phyloP scores from a whole-genome alignment of 2,797 vertebrate genomes.

The Tamandua tetradactyla region DNA sequence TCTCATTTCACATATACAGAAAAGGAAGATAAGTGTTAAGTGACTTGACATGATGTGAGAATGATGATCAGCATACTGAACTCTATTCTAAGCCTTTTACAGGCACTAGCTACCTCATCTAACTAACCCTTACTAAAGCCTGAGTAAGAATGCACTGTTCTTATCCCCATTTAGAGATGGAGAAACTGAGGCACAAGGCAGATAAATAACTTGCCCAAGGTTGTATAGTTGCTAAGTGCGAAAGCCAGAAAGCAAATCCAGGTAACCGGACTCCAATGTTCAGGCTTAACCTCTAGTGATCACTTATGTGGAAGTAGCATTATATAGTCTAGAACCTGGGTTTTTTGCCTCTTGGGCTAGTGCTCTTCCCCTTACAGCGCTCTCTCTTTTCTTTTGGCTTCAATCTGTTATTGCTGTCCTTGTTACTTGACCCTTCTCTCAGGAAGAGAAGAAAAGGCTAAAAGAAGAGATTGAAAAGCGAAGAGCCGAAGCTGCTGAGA shows the following conservation, averaged over 20 bases:
- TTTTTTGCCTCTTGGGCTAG: neutral
- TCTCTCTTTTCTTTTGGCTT: neutral
- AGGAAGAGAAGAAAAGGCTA: conserved; percentile 98
- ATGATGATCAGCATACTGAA: neutral
- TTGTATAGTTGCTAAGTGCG: neutral
- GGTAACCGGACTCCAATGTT: neutral
- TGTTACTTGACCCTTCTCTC: neutral
- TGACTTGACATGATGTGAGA: neutral
- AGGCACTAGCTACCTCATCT: neutral
- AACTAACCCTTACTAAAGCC: neutral
- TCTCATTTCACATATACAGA: neutral
- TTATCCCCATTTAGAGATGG: neutral
- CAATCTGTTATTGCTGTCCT: neutral
- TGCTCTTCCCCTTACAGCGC: neutral
- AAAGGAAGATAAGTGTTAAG: neutral
- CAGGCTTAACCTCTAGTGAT: neutral
- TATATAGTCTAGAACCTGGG: neutral
- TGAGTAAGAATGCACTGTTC: neutral
- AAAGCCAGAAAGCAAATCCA: too few species aligned
- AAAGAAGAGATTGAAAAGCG: conserved; percentile 98
- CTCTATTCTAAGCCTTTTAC: neutral
- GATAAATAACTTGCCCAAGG: neutral
- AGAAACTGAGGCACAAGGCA: neutral
- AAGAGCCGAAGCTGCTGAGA: conserved; percentile 97
- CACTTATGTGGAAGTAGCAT: neutral